Evolutionary conservation across 2,113 vertebrate genomes (phyloP), one percentile per base, ranked within the genome.

Genomic region (Percopsis transmontana): DNA sequence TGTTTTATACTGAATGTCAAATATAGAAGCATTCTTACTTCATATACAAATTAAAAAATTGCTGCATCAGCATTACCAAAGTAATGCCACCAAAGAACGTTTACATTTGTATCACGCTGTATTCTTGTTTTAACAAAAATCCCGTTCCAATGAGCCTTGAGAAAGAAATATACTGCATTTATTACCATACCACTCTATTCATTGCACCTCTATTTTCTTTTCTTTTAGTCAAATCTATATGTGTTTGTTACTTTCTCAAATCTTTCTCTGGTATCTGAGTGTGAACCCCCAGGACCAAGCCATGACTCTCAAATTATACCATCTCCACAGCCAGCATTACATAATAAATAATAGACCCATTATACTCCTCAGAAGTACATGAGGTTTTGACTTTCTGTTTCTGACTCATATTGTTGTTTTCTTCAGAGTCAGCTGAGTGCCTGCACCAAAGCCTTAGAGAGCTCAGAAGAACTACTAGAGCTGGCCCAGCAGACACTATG

Each of bases 391-490:
- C 65, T 70, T 1, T 84, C 24, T 65, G 45, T 68, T 50, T 79
- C 58, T 38, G 52, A 19, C 14, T 45, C 12, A n/a, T 47, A 3
- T 52, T 58, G 44, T 11, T 62, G 0, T 45, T 50, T 21, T 72
- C 19, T 1, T 4, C 89, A 97, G 96, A 95, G 91, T 89, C 97
- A 99, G 88, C 91, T 98, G 82, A 90, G 90, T 0, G 92, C 95
- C 0, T 95, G 97, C 14, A 92, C 94, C 5, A 95, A 97, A 84
- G 96, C 97, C 11, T 88, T 98, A 90, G 97, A 99, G 92, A 97
- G 95, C 73, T 97, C 96, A 0, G 97, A 98, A 88, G 97, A 99
- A 81, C 93, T 98, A 77, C 89, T 99, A 84, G 97, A 99, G 60
- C 85, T 90, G 0, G 96, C 97, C 88, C 97, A 97, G 80, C 96